Evolutionary conservation across 1,140 invertebrate species (phyloP).

Genomic region (Delia radicum): DNA sequence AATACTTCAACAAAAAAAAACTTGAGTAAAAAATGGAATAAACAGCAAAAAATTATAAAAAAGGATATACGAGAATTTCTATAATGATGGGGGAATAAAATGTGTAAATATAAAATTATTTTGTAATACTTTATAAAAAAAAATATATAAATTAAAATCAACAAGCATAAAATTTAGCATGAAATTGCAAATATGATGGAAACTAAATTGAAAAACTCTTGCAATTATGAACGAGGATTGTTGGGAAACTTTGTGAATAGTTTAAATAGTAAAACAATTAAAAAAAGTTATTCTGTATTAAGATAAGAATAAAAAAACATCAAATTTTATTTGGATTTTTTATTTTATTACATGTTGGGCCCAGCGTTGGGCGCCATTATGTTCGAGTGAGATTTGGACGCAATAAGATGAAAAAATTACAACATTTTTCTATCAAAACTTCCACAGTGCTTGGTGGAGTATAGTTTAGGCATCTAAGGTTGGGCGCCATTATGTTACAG

Average conservation of each 20-base stretch:
- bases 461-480: too few species aligned
- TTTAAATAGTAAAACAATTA: too few species aligned
- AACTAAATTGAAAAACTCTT: background rate
- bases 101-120: background rate
- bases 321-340: too few species aligned
- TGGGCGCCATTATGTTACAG: too few species aligned
- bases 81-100: background rate
- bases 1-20: slow-evolving; percentile 10
- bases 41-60: background rate
- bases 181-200: slow-evolving; percentile 7
- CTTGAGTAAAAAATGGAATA: background rate
- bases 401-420: too few species aligned
- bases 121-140: background rate
- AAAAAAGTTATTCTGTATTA: too few species aligned
- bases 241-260: background rate
- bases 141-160: slow-evolving; percentile 10
- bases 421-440: too few species aligned
- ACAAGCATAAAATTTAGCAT: slow-evolving; percentile 11
- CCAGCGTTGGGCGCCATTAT: too few species aligned
- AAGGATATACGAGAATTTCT: background rate
- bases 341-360: too few species aligned
- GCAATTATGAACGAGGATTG: background rate
- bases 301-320: too few species aligned
- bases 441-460: too few species aligned
- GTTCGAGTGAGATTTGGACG: too few species aligned